These are phyloP conservation scores for Zaprionus africanus DNA, from an alignment of 1,140 invertebrate species.

Conservation along the genomic window DNA sequence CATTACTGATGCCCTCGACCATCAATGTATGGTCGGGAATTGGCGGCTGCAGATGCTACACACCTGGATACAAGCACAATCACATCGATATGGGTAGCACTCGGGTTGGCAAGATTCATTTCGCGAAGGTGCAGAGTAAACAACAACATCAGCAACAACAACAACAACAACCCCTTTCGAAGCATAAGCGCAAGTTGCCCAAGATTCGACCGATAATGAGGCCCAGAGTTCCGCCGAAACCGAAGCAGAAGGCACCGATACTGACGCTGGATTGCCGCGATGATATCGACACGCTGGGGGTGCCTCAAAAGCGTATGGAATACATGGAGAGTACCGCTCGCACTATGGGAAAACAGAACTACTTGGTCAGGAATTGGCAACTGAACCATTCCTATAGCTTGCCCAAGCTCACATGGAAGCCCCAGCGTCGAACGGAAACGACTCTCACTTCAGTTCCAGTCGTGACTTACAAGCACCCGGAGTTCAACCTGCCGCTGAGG, in stretches of 20 bases:
- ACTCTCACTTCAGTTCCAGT: too few species aligned
- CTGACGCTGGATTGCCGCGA: neutral
- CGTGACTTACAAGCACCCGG: too few species aligned
- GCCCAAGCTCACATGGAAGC: neutral
- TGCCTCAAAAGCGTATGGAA: neutral
- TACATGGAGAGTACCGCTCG: neutral
- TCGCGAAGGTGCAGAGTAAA: neutral
- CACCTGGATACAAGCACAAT: neutral
- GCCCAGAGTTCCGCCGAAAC: neutral
- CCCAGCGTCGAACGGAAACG: neutral
- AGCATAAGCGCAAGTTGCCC: neutral
- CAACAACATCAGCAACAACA: neutral
- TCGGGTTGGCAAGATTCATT: neutral
- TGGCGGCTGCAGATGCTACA: neutral
- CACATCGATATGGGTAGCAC: neutral
- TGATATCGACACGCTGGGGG: neutral
- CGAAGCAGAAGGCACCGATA: neutral
- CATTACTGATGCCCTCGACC: neutral
- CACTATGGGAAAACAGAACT: neutral
- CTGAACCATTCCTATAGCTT: neutral
- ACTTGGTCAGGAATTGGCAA: neutral
- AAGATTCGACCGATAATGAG: neutral
- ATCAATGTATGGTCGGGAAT: neutral
- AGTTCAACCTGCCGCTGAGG: too few species aligned
- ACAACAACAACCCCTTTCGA: neutral